A percentile compares a stretch with the other conserved stretches of the same genome.
Evolutionary conservation across 1,140 invertebrate genomes (phyloP).

Genomic region (Euborellia annulipes): DNA sequence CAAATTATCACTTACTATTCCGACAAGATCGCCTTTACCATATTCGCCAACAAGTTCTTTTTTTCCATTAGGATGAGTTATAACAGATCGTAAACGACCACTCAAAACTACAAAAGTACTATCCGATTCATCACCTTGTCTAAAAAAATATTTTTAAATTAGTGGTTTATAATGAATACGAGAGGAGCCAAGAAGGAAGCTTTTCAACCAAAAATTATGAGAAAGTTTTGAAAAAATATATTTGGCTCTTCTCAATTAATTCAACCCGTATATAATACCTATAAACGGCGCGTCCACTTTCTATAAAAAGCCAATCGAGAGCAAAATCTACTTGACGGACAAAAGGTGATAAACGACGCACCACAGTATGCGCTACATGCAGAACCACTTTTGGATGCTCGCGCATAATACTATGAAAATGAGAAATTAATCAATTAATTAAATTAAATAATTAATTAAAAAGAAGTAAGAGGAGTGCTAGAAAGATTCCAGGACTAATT

Average conservation of each 20-base stretch:
- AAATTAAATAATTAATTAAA: slow-evolving; percentile 6
- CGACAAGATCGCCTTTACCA: slow-evolving; percentile 92
- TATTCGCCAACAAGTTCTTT: slow-evolving; percentile 96
- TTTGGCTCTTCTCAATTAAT: too few species aligned
- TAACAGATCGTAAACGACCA: slow-evolving; percentile 89
- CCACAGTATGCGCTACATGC: slow-evolving; percentile 84
- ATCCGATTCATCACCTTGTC: slow-evolving; percentile 89
- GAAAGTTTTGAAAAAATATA: too few species aligned
- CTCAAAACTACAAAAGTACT: slow-evolving; percentile 94
- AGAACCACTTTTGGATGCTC: slow-evolving; percentile 78
- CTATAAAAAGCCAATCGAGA: slow-evolving; percentile 92
- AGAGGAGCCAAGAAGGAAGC: too few species aligned
- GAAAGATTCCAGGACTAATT: not conserved
- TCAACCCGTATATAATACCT: too few species aligned
- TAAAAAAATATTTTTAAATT: slow-evolving; percentile 24
- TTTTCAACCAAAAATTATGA: too few species aligned
- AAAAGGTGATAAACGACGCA: slow-evolving; percentile 83
- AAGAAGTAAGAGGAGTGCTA: slow-evolving; percentile 5
- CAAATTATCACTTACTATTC: slow-evolving; percentile 79
- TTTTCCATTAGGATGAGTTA: slow-evolving; percentile 81
- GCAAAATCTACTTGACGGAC: slow-evolving; percentile 98
- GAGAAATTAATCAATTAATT: slow-evolving; percentile 10
- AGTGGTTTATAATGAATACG: too few species aligned
- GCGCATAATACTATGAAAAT: slow-evolving; percentile 56
- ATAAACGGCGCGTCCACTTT: slow-evolving; percentile 90